Base-by-base conservation (phyloP, 2,113 vertebrate species). In the Paracyprichromis sp. region DNA sequence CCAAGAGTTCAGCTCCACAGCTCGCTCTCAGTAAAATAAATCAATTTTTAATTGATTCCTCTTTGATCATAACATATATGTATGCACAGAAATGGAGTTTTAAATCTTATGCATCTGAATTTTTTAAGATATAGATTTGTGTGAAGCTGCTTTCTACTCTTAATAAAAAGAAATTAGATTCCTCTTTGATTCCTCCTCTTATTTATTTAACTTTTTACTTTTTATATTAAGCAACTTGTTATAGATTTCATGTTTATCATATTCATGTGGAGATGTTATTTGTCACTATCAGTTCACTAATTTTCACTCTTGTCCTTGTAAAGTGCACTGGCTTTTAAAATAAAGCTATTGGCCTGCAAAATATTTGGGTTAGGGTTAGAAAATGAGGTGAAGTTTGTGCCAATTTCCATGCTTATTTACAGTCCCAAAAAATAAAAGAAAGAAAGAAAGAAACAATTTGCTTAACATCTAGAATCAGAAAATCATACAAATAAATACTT, bases 41-140 rank as follows among this genome's bases (percentile, higher is more conserved):
- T 90, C 2, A 8, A 40, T 76, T 13, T 80, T 90, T 88, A 82
- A 92, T 86, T 79, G 9, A 45, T 14, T 31, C 9, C 66, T 83
- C 63, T 87, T 86, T 93, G 84, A 90, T 91, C 47, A 81, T 10
- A 52, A 17, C 26, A 38, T 29, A 38, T 83, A 86, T 69, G 52
- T 56, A 73, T 85, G 80, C 69, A 69, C 54, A 26, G 57, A 31
- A 86, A 56, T 13, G 6, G 6, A 83, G 14, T 19, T 78, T 54
- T 12, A 36, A 80, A 82, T 36, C 76, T 29, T 56, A 73, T 52
- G 13, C 12, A 6, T 83, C 80, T 85, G 9, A 16, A 66, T 52
- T 24, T 86, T 79, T 84, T 8, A 56, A 80, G 29, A 83, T 56
- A 17, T 26, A 19, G 4, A 52, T 57, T 38, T 59, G 14, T 90